Base-by-base conservation (phyloP, 37 sponge, comb jelly and placozoan genomes). In the Mnemiopsis leidyi region DNA sequence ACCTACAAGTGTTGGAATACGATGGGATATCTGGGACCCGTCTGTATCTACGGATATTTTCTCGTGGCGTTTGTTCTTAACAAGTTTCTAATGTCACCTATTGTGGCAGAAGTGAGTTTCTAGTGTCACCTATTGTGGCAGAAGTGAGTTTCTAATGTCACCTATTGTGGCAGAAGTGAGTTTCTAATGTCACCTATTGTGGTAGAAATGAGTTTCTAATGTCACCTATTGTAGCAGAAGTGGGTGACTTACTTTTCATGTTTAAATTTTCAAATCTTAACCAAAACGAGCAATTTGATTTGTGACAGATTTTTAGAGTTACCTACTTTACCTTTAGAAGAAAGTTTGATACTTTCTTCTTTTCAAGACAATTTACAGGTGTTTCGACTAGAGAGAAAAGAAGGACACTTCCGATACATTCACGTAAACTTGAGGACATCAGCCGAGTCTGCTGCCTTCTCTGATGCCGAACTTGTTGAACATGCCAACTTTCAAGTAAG, bases 11-110 rank as follows among this genome's bases (percentile, higher is more conserved):
- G 90, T 61, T 85, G 90, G 90, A 13, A 23, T 37, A 18, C 30
- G 29, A 85, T 85, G 90, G 90, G 90, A 0, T 85, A 85, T 29
- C 40, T 85, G 24, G 90, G 90, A 23, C 90, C 90, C 21, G 29
- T 85, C 90, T 85, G 90, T 39, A 85, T 85, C 40, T 85, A 85
- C 90, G 23, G 38, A 0, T 85, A 40, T 37, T 85, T 85, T 37
- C 7, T 39, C 39, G n/a, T 85, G 13, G 33, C 90, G 23, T 85
- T 28, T 25, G 28, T 85, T 26, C 16, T 16, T 61, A 85, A 85
- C 61, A 85, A 39, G 2, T 18, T 85, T 29, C 48, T 85, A 26
- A 85, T 85, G 61, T 40, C 61, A 32, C 90, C 90, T 25, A 85
- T 85, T 26, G 90, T 40, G 5, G 13, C 24, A 37, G 90, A 85